Percentiles rank a stretch among this genome's conserved stretches.
phyloP scores from a whole-genome alignment of 1,140 invertebrate species.

The Brachionus asplanchnoidis region DNA sequence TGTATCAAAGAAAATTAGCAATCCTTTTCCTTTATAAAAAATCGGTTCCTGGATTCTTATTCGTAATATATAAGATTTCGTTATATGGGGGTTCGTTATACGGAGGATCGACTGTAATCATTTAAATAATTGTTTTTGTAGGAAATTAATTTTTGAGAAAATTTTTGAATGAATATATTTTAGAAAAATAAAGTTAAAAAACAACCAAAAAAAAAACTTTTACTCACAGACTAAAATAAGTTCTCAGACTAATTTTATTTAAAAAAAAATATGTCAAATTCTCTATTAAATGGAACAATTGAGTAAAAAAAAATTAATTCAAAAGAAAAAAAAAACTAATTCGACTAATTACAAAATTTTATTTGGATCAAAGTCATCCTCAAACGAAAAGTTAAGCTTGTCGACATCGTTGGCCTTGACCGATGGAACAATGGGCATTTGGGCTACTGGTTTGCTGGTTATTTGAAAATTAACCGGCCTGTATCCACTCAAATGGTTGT shows the following conservation, averaged over 20 bases:
- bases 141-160: too few species aligned
- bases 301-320: not conserved
- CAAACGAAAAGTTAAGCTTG: conserved; percentile 4
- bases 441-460: not conserved
- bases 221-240: not conserved
- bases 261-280: not conserved
- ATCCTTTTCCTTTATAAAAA: too few species aligned
- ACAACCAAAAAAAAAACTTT: not conserved
- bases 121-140: too few species aligned
- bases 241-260: not conserved
- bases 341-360: conserved; percentile 3
- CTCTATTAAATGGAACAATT: conserved; percentile 7
- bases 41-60: too few species aligned
- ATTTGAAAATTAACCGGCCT: conserved; percentile 6
- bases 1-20: too few species aligned
- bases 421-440: not conserved
- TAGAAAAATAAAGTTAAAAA: too few species aligned
- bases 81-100: too few species aligned
- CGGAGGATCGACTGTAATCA: too few species aligned
- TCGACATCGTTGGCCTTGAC: not conserved
- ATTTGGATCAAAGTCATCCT: conserved; percentile 17
- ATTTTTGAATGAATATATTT: too few species aligned
- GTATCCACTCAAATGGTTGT: not conserved
- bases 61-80: too few species aligned
- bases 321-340: not conserved